Base-by-base conservation (phyloP, 2,797 vertebrate species). In the Phoxinus dragarum region DNA sequence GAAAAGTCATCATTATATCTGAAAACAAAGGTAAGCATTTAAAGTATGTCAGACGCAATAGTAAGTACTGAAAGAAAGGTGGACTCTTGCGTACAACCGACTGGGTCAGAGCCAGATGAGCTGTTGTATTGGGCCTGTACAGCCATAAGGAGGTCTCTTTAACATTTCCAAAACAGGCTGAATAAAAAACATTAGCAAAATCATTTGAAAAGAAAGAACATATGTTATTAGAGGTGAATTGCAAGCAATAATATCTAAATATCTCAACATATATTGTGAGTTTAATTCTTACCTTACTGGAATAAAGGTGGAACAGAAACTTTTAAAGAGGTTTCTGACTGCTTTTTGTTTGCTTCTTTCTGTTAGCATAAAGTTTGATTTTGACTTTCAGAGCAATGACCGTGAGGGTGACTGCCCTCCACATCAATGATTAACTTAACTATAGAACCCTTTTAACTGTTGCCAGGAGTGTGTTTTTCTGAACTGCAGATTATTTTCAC, bases 361-460 rank as follows among this genome's bases (percentile, higher is more conserved):
- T 38, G 2, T 34, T 68, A 75, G n/a, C 66, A 56, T 54, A 56
- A 31, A 54, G 64, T 56, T 64, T 86, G 64, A 44, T 76, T 76
- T 78, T 87, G 89, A 61, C 86, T 90, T 86, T 9, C 27, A 89
- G 90, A 89, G 64, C 89, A 52, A 81, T 91, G 92, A 93, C 92
- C 88, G 64, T 23, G 23, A 83, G 85, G 88, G 74, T 49, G 84
- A 73, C 87, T 76, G 74, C 84, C 89, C 88, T 84, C 90, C 90
- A 19, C 92, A 8, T 93, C 88, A 94, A 94, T 93, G 44, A 93
- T 94, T 93, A 87, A 90, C 90, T 81, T 34, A 54, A 59, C 38
- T 19, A 80, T 38, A 42, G 67, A 64, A 31, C 5, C n/a, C 5
- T 85, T 36, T 68, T 21, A 69, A 76, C 66, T 72, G 5, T 38